Evolutionary conservation across 2,797 vertebrate genomes (phyloP), one percentile per base, ranked within the genome.

Genomic region (Molothrus aeneus): DNA sequence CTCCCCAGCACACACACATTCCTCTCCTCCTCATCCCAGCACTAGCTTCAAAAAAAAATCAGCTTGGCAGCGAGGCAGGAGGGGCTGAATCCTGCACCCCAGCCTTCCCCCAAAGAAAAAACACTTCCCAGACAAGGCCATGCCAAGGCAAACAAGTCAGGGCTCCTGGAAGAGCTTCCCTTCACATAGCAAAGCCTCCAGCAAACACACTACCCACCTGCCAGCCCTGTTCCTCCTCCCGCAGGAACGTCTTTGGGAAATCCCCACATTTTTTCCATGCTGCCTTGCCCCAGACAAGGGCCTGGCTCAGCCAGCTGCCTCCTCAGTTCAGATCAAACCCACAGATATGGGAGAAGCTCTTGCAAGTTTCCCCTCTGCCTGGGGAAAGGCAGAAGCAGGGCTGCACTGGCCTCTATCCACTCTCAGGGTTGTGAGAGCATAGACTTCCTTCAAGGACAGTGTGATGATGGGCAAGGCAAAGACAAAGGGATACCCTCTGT

Each of bases 61-160:
- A 3, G 19, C 70, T 60, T 87, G 34, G 61, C 54, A 84, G 48
- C 0, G 2, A 80, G 61, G 69, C 72, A 86, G 61, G 11, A 92
- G 51, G 22, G 51, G 66, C 61, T 22, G 20, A 74, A 86, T 70
- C 24, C 63, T 54, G 48, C 7, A 2, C 68, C 70, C 43, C 32
- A 73, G 84, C 57, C 83, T 60, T 82, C 29, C 54, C 43, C 14
- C 51, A 22, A 66, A 90, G 92, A 85, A 56, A 86, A 84, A 90
- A 93, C 53, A 60, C 53, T 92, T 93, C 73, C 56, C 86, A 80
- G 80, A 34, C 90, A 80, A 69, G 71, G 56, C 48, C 1, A 1
- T 68, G 93, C 90, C 94, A 92, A 93, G 90, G 73, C 80, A 95
- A 96, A 92, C 16, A 8, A 86, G 90, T 57, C 59, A 16, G 56